Evolutionary conservation across 1,140 invertebrate species (phyloP).

Genomic region (Papilio machaon): DNA sequence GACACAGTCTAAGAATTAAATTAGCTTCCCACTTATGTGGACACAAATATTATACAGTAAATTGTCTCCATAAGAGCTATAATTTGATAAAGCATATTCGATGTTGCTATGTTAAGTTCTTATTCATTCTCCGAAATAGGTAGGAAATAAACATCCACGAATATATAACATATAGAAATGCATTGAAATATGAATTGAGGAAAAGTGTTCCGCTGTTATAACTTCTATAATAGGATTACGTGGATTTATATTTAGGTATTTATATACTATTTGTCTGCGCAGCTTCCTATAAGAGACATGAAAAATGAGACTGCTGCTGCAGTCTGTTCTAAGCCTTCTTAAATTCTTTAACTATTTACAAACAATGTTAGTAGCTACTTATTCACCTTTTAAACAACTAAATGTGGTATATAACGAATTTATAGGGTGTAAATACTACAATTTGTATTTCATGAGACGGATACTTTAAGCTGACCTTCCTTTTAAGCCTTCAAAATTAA

Average conservation of each 20-base stretch:
- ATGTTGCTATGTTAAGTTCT: too few relatives aligned
- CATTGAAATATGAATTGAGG: background rate
- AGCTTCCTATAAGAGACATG: background rate
- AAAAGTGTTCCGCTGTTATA: background rate
- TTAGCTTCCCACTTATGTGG: too few relatives aligned
- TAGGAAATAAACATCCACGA: too few relatives aligned
- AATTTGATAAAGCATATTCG: too few relatives aligned
- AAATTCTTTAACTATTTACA: background rate
- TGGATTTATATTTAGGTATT: background rate
- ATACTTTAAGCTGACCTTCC: background rate
- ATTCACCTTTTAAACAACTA: background rate
- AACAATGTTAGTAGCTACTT: background rate
- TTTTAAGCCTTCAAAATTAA: background rate
- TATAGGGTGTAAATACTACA: too few relatives aligned
- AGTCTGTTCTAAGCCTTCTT: background rate
- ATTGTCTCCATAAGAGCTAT: too few relatives aligned
- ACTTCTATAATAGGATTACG: background rate
- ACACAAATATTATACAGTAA: too few relatives aligned
- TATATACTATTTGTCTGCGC: background rate
- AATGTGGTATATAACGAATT: too few relatives aligned
- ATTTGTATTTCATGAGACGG: background rate
- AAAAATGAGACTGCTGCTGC: background rate
- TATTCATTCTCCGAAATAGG: background rate
- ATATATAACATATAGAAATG: background rate
- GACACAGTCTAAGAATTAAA: too few relatives aligned